A percentile compares a stretch with the other conserved stretches of the same genome.
Evolutionary conservation across 2,888 invertebrate species (phyloP).

Genomic region (Odontothrips loti): DNA sequence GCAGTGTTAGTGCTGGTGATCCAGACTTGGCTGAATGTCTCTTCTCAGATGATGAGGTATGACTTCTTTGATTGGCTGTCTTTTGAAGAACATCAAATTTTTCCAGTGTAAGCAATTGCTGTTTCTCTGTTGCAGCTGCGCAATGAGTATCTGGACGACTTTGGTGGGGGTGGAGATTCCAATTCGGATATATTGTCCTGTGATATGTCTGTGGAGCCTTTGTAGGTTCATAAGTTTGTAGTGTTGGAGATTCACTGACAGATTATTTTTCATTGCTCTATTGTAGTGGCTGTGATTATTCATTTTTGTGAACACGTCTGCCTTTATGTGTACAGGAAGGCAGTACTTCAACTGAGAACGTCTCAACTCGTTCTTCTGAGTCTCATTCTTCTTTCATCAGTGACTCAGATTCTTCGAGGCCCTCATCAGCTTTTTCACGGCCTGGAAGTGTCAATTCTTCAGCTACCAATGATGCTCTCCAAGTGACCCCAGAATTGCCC

Average conservation of each 20-base stretch:
- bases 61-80: background rate
- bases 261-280: background rate
- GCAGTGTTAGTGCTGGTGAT: background rate
- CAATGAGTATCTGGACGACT: background rate
- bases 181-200: too few species aligned
- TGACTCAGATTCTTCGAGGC: background rate
- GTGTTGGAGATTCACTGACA: too few species aligned
- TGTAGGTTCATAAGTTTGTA: too few species aligned
- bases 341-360: background rate
- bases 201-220: background rate
- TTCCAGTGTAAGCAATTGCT: background rate
- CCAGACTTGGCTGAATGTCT: background rate
- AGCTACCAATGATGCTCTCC: too few species aligned
- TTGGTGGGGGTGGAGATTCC: background rate
- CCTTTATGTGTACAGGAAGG: background rate
- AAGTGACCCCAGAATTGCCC: too few species aligned
- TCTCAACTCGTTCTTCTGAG: background rate
- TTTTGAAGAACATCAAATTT: background rate
- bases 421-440: background rate
- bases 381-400: background rate
- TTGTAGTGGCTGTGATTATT: background rate
- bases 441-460: background rate
- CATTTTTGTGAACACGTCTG: background rate
- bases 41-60: slow-evolving; percentile 2
- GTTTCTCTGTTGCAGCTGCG: background rate